Evolutionary conservation across 2,113 vertebrate genomes (phyloP), one percentile per base, ranked within the genome.

Genomic region (Sitta europaea): DNA sequence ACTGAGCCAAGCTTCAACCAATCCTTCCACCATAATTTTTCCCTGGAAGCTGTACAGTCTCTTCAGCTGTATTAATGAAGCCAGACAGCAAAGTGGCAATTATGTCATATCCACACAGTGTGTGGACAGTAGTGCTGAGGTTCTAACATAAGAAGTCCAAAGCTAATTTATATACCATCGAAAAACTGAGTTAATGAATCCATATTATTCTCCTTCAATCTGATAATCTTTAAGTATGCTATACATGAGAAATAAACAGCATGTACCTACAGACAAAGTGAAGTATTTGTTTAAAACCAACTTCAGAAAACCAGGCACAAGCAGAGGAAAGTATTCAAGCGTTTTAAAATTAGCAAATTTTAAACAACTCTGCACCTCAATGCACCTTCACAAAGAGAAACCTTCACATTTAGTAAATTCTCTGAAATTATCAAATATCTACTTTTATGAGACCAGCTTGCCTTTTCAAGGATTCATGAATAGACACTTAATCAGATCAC

Each of bases 71-170:
- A 35, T 35, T 11, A 48, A 33, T 2, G 13, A 87, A 78, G 21
- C 12, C 45, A 47, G 48, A 33, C 24, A 75, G 11, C 28, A 36
- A 50, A 88, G 38, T 12, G 57, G 15, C 11, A 54, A 27, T 20
- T 38, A 35, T 9, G 11, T 17, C 1, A 0, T 22, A 55, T 5
- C 16, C 33, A 62, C 18, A 8, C 1, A 42, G 9, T 3, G 25
- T 2, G 10, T 59, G 23, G 10, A 67, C 16, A 42, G 23, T 51
- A 38, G 67, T 42, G 20, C 43, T 25, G 27, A 83, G 48, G 10
- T 25, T 88, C 55, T 42, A n/a, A 28, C 31, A 65, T 36, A 54
- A 51, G 48, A 6, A n/a, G 10, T 45, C 14, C 54, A 94, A 88
- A 88, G 11, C 7, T 17, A 68, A 61, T 50, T 68, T 24, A 51